These are phyloP conservation scores for Pteronotus mesoamericanus DNA, from an alignment of 2,797 vertebrate species.

Conservation along the genomic window DNA sequence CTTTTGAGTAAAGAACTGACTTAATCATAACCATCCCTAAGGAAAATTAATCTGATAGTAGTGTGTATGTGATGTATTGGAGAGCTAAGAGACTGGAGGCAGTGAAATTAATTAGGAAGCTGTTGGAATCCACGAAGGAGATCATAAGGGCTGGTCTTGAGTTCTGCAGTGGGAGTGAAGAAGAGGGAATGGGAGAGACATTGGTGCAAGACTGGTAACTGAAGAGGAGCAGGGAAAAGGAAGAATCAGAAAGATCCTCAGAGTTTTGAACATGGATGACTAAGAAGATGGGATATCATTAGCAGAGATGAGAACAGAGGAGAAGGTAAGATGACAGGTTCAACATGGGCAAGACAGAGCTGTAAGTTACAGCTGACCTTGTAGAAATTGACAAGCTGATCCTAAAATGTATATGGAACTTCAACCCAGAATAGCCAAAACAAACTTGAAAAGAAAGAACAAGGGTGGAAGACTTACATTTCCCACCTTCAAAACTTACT, in stretches of 20 bases:
- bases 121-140: not conserved
- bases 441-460: conserved; percentile 42
- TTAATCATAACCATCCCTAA: conserved; percentile 39
- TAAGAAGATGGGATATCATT: not conserved
- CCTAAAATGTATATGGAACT: conserved; percentile 33
- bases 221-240: not conserved
- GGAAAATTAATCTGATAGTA: conserved; percentile 43
- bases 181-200: not conserved
- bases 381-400: not conserved
- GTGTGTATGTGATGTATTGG: not conserved
- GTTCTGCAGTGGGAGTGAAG: not conserved
- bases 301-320: not conserved
- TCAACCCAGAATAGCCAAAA: not conserved
- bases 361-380: conserved; percentile 10
- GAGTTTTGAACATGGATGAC: not conserved
- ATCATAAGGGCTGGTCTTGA: not conserved
- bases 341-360: not conserved
- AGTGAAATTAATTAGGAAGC: conserved; percentile 19
- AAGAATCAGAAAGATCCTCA: not conserved
- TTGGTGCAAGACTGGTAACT: not conserved
- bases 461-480: conserved; percentile 10
- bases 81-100: conserved; percentile 16
- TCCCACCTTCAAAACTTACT: conserved; percentile 28
- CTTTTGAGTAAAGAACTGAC: conserved; percentile 29
- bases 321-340: not conserved